A percentile compares a stretch with the other conserved stretches of the same genome.
phyloP scores from a whole-genome alignment of 2,888 invertebrate species.

The Dermolepida albohirtum region DNA sequence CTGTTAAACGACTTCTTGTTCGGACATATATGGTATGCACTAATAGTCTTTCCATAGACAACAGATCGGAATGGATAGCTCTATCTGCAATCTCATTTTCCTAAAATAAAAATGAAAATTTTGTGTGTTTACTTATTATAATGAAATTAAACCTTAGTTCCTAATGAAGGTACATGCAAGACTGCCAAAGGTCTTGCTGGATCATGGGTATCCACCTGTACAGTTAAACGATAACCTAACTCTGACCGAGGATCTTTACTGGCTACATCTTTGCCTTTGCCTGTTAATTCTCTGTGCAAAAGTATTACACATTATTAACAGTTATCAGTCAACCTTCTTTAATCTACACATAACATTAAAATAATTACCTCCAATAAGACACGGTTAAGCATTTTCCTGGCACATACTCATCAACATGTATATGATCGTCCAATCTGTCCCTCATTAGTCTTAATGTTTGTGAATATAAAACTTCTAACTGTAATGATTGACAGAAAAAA shows the following conservation, averaged over 20 bases:
- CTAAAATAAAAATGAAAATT: conserved; percentile 53
- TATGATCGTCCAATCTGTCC: conserved; percentile 89
- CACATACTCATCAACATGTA: conserved; percentile 90
- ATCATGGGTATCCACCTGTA: conserved; percentile 88
- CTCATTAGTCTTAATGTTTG: conserved; percentile 89
- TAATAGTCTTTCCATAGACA: conserved; percentile 94
- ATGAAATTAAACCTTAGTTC: conserved; percentile 68
- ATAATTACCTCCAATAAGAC: conserved; percentile 90
- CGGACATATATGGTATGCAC: conserved; percentile 96
- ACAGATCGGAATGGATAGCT: conserved; percentile 87
- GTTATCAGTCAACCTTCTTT: neutral
- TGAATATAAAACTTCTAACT: conserved; percentile 90
- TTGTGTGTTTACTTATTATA: neutral
- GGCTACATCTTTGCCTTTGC: conserved; percentile 63
- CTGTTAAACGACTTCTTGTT: conserved; percentile 84
- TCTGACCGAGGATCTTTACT: conserved; percentile 81
- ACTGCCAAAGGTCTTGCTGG: conserved; percentile 81
- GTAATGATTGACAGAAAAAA: conserved; percentile 94
- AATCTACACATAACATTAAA: conserved; percentile 2
- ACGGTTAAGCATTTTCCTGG: conserved; percentile 90
- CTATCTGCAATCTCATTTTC: conserved; percentile 78
- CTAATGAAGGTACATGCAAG: conserved; percentile 75
- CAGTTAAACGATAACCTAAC: conserved; percentile 86
- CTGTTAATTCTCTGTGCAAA: conserved; percentile 68
- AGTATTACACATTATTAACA: conserved; percentile 12